Percentiles rank a stretch among this genome's conserved stretches.
Evolutionary conservation across 2,113 vertebrate species (phyloP).

Genomic region (Psilopsiagon aurifrons): DNA sequence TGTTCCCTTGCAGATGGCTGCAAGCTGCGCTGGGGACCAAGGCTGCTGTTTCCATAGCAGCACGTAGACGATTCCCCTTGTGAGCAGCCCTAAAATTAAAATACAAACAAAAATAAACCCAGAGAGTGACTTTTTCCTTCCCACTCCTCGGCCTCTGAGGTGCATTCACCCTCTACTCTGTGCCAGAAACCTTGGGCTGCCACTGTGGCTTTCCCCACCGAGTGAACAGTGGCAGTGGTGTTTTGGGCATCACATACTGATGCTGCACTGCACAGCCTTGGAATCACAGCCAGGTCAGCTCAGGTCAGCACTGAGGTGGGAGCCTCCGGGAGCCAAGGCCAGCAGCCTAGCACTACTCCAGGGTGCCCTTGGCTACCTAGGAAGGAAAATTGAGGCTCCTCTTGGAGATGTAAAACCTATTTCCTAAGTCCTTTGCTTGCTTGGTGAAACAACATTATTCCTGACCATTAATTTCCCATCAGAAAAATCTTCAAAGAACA

Average conservation of each 20-base stretch:
- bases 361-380: background rate
- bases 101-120: background rate
- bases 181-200: background rate
- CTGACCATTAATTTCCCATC: background rate
- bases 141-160: background rate
- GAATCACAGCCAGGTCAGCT: background rate
- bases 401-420: background rate
- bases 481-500: background rate
- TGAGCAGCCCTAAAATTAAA: background rate
- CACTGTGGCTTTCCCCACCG: background rate
- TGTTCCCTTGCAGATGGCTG: background rate
- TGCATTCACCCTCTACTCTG: background rate
- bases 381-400: background rate
- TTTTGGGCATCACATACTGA: fast-evolving
- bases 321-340: background rate
- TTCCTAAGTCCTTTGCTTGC: background rate
- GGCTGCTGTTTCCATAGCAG: slow-evolving; percentile 53
- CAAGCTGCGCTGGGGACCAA: background rate
- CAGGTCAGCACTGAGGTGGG: background rate
- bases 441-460: background rate
- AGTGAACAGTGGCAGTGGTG: fast-evolving
- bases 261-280: fast-evolving
- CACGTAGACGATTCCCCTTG: background rate
- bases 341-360: background rate
- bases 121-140: background rate